Evolutionary conservation across 2,113 vertebrate species (phyloP).

Genomic region (Pelvicachromis taeniatus): DNA sequence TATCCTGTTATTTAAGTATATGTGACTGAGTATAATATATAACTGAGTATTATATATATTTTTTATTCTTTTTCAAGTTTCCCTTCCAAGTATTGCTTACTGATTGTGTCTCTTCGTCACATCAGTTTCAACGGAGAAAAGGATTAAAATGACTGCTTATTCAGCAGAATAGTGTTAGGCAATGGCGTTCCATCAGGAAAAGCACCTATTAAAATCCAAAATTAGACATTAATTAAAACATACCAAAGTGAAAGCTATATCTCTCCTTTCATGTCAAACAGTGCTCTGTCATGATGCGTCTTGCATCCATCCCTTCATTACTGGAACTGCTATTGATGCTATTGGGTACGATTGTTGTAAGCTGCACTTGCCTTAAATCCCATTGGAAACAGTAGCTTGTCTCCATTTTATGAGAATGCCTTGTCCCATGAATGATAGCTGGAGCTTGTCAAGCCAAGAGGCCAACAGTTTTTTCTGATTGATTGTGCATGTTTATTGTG

Average conservation of each 20-base stretch:
- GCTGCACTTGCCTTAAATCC: not conserved
- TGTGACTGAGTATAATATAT: not conserved
- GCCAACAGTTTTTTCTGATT: not conserved
- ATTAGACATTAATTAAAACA: not conserved
- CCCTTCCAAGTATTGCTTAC: not conserved
- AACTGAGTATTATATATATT: not conserved
- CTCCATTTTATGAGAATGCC: not conserved
- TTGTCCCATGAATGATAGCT: not conserved
- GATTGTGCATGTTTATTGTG: not conserved
- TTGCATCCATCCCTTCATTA: not conserved
- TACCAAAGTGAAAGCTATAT: not conserved
- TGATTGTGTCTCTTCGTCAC: not conserved
- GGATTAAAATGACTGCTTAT: not conserved
- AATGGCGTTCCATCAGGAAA: not conserved
- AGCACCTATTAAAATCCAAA: not conserved
- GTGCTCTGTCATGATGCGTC: not conserved
- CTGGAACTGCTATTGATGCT: not conserved
- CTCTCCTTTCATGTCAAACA: not conserved
- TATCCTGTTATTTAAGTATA: not conserved
- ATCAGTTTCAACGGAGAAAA: not conserved
- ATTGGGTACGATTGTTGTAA: not conserved
- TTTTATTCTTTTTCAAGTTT: not conserved
- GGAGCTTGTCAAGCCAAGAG: not conserved
- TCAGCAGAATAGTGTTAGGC: not conserved
- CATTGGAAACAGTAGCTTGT: not conserved